These are phyloP conservation scores for Drosophila carrolli DNA, from an alignment of 1,140 invertebrate species.

Conservation along the genomic window DNA sequence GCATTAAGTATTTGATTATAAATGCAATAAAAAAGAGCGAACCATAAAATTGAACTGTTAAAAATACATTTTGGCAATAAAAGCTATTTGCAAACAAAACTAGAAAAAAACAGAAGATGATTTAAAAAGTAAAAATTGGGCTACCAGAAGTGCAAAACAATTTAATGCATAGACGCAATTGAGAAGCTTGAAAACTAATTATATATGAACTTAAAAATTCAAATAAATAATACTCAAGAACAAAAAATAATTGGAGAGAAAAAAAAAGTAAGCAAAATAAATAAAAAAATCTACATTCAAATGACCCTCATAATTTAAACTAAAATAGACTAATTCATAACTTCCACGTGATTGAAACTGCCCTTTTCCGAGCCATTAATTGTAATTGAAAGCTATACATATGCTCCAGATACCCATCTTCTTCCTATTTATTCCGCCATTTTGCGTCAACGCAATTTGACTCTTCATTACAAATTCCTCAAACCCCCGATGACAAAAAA, in stretches of 20 bases:
- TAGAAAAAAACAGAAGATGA: background rate
- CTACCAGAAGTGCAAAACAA: too few relatives aligned
- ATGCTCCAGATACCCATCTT: background rate
- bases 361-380: constrained; percentile 1
- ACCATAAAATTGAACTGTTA: too few relatives aligned
- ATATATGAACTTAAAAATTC: too few relatives aligned
- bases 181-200: too few relatives aligned
- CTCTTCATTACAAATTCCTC: constrained; percentile 37
- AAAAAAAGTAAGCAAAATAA: background rate
- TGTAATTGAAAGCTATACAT: constrained; percentile 11
- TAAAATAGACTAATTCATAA: background rate
- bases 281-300: background rate
- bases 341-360: background rate
- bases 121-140: background rate
- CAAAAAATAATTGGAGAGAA: background rate
- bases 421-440: constrained; percentile 13
- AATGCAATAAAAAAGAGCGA: too few relatives aligned
- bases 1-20: background rate
- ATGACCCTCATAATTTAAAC: background rate
- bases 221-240: background rate
- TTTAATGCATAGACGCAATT: too few relatives aligned
- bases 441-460: constrained; percentile 13
- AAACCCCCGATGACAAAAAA: background rate
- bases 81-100: too few relatives aligned
- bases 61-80: too few relatives aligned